Conservation (phyloP, 2,113 vertebrate species). For the Actenoides hombroni region DNA sequence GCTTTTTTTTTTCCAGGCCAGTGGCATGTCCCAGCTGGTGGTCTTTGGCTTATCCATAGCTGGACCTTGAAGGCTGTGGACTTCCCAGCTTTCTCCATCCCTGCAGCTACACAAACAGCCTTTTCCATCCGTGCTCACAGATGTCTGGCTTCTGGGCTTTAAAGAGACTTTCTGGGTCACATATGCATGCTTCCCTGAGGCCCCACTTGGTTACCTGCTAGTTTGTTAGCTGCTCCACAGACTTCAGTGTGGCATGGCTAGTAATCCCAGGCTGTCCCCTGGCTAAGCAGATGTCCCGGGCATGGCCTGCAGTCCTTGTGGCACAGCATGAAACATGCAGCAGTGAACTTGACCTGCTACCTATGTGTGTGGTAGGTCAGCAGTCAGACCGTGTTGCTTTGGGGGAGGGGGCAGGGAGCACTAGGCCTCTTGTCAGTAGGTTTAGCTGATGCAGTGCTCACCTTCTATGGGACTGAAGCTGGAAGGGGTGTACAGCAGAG, state of each 20-base stretch:
- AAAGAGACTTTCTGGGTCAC: conserved; percentile 12
- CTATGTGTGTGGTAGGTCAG: background rate
- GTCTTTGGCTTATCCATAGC: background rate
- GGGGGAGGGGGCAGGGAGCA: background rate
- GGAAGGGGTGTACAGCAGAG: background rate
- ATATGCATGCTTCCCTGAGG: background rate
- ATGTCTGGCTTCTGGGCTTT: background rate
- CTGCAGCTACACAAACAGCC: background rate
- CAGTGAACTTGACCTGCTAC: rapidly evolving
- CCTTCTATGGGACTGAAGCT: background rate
- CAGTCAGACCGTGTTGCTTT: background rate
- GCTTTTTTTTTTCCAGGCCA: background rate
- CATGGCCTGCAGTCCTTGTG: background rate
- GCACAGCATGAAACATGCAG: background rate
- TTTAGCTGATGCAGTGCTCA: background rate
- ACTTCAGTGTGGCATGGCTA: rapidly evolving
- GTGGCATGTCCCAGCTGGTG: background rate
- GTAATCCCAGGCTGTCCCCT: background rate
- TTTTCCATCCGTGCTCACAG: background rate
- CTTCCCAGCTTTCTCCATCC: background rate
- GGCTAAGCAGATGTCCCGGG: background rate
- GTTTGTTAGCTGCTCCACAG: background rate
- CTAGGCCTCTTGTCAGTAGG: rapidly evolving
- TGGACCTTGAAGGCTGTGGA: background rate
- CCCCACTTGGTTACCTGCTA: background rate